Evolutionary conservation across 2,113 vertebrate species (phyloP).

Genomic region (Chionomys nivalis): DNA sequence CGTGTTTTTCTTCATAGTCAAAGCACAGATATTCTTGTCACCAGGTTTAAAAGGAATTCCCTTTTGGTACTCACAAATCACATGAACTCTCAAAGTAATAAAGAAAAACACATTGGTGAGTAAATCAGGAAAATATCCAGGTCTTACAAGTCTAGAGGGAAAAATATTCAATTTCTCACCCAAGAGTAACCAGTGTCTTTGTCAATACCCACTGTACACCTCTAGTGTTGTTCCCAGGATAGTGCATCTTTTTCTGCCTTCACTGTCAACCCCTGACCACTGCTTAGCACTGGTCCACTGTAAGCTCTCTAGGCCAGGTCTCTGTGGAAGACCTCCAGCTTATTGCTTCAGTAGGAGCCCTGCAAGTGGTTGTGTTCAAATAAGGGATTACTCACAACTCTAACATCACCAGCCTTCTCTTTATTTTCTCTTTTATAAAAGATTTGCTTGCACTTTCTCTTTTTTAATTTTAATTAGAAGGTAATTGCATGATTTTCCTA

Average conservation of each 20-base stretch:
- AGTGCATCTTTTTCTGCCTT: not conserved
- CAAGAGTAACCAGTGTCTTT: not conserved
- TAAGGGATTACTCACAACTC: not conserved
- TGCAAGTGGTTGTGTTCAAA: not conserved
- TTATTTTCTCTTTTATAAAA: not conserved
- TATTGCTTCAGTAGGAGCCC: not conserved
- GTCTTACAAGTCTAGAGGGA: not conserved
- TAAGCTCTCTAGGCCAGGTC: not conserved
- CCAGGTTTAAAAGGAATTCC: not conserved
- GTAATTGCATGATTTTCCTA: too few relatives aligned
- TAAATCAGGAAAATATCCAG: not conserved
- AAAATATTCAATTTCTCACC: not conserved
- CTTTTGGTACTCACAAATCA: not conserved
- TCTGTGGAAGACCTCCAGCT: not conserved
- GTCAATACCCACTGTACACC: not conserved
- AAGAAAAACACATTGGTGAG: not conserved
- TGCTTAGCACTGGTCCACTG: fast-evolving
- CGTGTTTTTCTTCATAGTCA: not conserved
- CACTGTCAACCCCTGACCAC: not conserved
- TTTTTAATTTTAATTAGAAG: not conserved
- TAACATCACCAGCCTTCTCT: not conserved
- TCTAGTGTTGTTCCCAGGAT: fast-evolving
- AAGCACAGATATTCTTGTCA: not conserved
- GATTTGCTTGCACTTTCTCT: not conserved
- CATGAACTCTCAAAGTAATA: not conserved